Conservation (phyloP, 37 sponge, comb jelly and placozoan genomes). For the Crambe crambe region DNA sequence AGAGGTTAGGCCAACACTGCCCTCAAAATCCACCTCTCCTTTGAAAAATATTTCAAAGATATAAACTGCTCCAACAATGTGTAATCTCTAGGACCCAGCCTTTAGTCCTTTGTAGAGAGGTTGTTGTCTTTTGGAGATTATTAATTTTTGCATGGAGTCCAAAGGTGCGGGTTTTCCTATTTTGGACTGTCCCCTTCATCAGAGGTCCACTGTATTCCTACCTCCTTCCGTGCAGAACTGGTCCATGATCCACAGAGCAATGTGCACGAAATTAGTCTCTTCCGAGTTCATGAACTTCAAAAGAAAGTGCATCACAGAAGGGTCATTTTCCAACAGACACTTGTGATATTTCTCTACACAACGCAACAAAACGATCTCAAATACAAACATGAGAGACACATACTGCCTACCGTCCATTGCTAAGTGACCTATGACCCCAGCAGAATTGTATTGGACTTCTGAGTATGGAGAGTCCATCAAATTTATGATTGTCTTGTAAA, state of each 20-base stretch:
- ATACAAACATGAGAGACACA: not conserved
- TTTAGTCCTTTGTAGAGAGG: too few species aligned
- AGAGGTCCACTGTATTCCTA: not conserved
- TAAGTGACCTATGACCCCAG: slow-evolving; percentile 73
- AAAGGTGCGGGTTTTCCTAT: too few species aligned
- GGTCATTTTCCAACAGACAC: slow-evolving; percentile 21
- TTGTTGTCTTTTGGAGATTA: too few species aligned
- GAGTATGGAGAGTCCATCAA: slow-evolving; percentile 39
- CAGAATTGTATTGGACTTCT: slow-evolving; percentile 82
- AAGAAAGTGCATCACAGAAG: slow-evolving; percentile 38
- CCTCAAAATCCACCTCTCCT: too few species aligned
- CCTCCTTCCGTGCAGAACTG: slow-evolving; percentile 60
- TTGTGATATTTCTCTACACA: slow-evolving; percentile 42
- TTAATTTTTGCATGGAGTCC: too few species aligned
- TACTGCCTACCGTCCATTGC: slow-evolving; percentile 53
- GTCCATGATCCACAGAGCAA: slow-evolving; percentile 61
- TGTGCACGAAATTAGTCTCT: slow-evolving; percentile 45
- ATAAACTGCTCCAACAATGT: too few species aligned
- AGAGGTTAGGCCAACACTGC: too few species aligned
- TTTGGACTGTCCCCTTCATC: too few species aligned
- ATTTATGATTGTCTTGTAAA: slow-evolving; percentile 45
- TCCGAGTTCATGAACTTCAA: slow-evolving; percentile 25
- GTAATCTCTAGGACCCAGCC: too few species aligned
- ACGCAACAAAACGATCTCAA: not conserved
- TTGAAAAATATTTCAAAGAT: too few species aligned